phyloP scores from a whole-genome alignment of 2,888 invertebrate genomes.

The Nemotelus pantherinus region DNA sequence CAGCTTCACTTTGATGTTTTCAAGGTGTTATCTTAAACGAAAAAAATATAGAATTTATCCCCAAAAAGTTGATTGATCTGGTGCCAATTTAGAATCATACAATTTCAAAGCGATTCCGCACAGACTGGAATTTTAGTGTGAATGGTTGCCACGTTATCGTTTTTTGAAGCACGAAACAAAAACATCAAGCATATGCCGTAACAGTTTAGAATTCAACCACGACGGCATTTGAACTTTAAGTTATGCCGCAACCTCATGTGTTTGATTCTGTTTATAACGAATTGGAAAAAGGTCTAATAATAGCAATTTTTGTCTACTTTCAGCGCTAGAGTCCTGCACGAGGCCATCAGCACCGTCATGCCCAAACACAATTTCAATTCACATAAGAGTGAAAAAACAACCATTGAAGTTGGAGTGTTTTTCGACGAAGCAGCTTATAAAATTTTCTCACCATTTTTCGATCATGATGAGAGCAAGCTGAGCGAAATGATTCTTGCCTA shows the following conservation, averaged over 20 bases:
- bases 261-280: neutral
- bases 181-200: neutral
- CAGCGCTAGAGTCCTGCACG: neutral
- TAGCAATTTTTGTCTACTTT: neutral
- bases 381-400: neutral
- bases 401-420: constrained; percentile 76
- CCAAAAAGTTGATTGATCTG: no score
- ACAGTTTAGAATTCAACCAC: neutral
- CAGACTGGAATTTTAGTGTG: no score
- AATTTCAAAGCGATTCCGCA: no score
- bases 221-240: neutral
- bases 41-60: no score
- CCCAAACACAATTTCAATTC: neutral
- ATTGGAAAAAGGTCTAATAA: no score
- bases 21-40: no score
- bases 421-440: constrained; percentile 79
- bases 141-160: no score
- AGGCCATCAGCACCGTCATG: neutral
- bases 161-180: no score
- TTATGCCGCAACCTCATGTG: neutral
- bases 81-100: no score
- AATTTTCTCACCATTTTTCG: constrained; percentile 74
- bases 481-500: constrained; percentile 82
- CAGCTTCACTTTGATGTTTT: no score
- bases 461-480: constrained; percentile 72